These are phyloP conservation scores for Chloroclysta siterata DNA, from an alignment of 2,888 invertebrate genomes.

Conservation along the genomic window DNA sequence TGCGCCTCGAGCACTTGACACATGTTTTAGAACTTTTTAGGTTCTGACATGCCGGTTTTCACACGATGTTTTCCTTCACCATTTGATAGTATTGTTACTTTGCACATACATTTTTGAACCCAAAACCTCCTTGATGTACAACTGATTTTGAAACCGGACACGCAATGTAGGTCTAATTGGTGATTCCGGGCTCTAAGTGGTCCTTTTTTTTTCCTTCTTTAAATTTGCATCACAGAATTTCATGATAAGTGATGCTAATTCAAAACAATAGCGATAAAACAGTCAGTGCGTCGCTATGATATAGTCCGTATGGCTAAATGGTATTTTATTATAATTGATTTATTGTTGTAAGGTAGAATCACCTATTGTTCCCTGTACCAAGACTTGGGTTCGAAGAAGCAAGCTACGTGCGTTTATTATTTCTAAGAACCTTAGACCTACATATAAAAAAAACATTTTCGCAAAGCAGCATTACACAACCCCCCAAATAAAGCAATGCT, in stretches of 20 bases:
- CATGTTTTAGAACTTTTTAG: no score
- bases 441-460: no score
- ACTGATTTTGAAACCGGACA: no score
- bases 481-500: no score
- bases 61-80: no score
- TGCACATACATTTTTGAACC: no score
- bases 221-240: neutral
- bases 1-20: no score
- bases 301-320: neutral
- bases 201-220: neutral
- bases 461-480: no score
- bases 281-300: neutral
- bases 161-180: no score
- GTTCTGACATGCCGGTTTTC: no score
- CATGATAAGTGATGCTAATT: neutral
- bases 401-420: neutral
- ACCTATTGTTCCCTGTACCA: slow-evolving; percentile 3
- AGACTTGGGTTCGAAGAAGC: neutral
- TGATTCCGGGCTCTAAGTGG: neutral
- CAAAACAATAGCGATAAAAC: slow-evolving; percentile 6
- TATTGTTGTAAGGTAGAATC: neutral
- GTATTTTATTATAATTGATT: neutral
- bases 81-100: no score
- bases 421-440: neutral
- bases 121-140: no score